Conservation (phyloP, 2,113 vertebrate genomes). For the Xiphias gladius region DNA sequence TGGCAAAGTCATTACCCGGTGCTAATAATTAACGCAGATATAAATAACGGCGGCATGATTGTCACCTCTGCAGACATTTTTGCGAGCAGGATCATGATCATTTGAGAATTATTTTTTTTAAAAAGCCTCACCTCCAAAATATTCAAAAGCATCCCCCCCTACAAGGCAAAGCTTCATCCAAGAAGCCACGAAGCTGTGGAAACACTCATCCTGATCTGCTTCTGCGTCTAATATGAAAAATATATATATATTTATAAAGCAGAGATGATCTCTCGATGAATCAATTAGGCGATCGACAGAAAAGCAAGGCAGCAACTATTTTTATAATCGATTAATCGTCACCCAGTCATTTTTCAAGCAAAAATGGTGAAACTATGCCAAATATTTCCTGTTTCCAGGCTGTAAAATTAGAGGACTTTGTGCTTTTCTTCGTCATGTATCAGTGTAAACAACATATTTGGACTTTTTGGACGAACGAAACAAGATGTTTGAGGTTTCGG, state of each 20-base stretch:
- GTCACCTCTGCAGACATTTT: slow-evolving; percentile 46
- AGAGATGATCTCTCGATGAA: neutral
- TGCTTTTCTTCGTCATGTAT: too few relatives aligned
- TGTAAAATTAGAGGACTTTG: neutral
- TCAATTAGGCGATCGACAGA: neutral
- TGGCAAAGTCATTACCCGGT: slow-evolving; percentile 59
- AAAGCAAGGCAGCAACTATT: neutral
- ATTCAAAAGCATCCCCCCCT: slow-evolving; percentile 1
- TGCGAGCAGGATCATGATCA: neutral
- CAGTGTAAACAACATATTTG: neutral
- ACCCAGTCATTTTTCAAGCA: neutral
- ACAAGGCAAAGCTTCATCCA: slow-evolving; percentile 12
- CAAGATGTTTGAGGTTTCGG: neutral
- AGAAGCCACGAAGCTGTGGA: neutral
- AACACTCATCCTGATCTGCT: slow-evolving; percentile 8
- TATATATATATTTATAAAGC: too few relatives aligned
- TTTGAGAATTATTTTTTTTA: neutral
- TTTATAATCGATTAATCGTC: too few relatives aligned
- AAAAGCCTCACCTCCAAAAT: neutral
- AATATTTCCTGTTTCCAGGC: neutral
- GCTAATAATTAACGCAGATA: slow-evolving; percentile 65
- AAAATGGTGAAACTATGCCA: neutral
- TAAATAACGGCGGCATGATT: slow-evolving; percentile 43
- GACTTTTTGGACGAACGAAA: neutral
- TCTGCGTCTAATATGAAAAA: neutral